Base-by-base conservation (phyloP, 2,113 vertebrate genomes). In the Odobenus rosmarus region DNA sequence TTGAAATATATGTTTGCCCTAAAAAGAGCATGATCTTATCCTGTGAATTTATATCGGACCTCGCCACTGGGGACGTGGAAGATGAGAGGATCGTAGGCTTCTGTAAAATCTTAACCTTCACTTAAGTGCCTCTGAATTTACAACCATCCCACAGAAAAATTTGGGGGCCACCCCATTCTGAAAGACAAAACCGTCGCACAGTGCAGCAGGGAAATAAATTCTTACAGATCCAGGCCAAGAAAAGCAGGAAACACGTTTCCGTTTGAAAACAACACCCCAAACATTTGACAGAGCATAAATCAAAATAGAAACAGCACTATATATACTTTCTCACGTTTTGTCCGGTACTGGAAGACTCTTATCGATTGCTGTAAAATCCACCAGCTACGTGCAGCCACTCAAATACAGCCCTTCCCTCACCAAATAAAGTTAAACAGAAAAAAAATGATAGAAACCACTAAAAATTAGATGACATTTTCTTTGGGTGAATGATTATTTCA, bases 201-300 rank as follows among this genome's bases (percentile, higher is more conserved):
- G 3, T 3, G 4, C 46, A 13, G 33, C n/a, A 49, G 57, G 51
- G 55, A 93, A 83, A 91, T 5, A 57, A 59, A 5, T 46, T 87
- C 64, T 96, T 86, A 92, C 13, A 61, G 64, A 95, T 57, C 18
- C 28, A 55, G 26, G 64, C 15, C 9, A 33, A 91, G 51, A 82
- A 95, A 96, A 85, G 16, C 76, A 96, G 86, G 64, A 98, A 93
- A 83, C n/a, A 83, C 16, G 55, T 76, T 96, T 88, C 31, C n/a
- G 6, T 95, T 53, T 69, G 9, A 84, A 97, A 91, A 49, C 28
- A 55, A 59, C 12, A 86, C 33, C 77, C 36, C 28, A 80, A 83
- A 92, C 9, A 10, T 81, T 93, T 90, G 49, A 46, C 95, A 95
- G 87, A 92, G 57, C 82, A 62, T 84, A 61, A 84, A 39, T 84